Evolutionary conservation across 2,113 vertebrate genomes (phyloP).

Genomic region (Isichthys henryi): DNA sequence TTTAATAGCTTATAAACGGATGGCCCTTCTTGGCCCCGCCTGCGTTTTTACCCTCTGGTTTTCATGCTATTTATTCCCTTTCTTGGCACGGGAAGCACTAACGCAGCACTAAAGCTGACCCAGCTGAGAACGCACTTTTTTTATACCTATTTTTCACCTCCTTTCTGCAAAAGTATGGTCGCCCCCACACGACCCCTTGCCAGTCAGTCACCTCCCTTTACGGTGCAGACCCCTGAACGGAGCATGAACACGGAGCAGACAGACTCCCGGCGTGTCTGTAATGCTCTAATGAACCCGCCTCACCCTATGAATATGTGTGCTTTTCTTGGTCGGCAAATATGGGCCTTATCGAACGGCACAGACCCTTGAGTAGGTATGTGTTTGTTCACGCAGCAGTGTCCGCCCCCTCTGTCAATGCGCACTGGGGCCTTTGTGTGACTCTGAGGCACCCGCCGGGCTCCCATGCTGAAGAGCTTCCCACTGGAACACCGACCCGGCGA

Average conservation of each 20-base stretch:
- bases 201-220: background rate
- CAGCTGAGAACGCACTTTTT: slow-evolving; percentile 35
- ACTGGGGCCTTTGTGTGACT: background rate
- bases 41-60: slow-evolving; percentile 26
- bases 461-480: background rate
- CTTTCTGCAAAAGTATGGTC: slow-evolving; percentile 1
- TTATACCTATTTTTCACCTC: slow-evolving; percentile 15
- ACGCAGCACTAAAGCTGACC: slow-evolving; percentile 42
- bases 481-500: background rate
- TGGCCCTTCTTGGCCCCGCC: slow-evolving; percentile 30
- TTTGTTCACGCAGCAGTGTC: slow-evolving; percentile 31
- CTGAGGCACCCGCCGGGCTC: background rate
- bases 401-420: slow-evolving; percentile 16
- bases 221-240: slow-evolving; percentile 8
- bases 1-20: slow-evolving; percentile 34
- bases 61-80: slow-evolving; percentile 32
- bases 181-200: slow-evolving; percentile 12
- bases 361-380: slow-evolving; percentile 26
- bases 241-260: slow-evolving; percentile 21
- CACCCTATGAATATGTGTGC: slow-evolving; percentile 45
- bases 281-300: slow-evolving; percentile 46
- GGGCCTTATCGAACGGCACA: slow-evolving; percentile 35
- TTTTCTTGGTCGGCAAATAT: slow-evolving; percentile 35
- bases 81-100: slow-evolving; percentile 37
- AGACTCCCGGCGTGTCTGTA: slow-evolving; percentile 38